Evolutionary conservation across 2,888 invertebrate species (phyloP), one percentile per base, ranked within the genome.

Genomic region (Gordius sp.): DNA sequence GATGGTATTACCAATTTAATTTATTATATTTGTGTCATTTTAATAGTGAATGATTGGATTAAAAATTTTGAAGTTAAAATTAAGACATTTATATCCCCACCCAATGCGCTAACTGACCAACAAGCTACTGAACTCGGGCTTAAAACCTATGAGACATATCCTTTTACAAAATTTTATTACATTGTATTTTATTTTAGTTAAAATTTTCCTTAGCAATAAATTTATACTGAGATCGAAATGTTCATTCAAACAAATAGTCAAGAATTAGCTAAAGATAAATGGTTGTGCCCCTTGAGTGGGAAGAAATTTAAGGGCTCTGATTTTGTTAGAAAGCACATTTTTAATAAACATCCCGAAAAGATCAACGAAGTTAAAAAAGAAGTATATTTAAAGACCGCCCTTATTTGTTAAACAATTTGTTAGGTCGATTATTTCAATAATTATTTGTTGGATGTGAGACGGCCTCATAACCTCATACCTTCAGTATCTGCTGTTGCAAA

Each of bases 271-370:
- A 89, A 89, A 67, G 97, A 93, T 68, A 97, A 97, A 65, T 97
- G 93, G 93, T 70, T 97, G 62, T 97, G 97, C 70, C 97, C 97
- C 0, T 72, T 97, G 4, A 91, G 89, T 58, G 93, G 93, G 1
- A 97, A 97, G 69, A 97, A 97, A 69, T 97, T 97, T 72, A 97
- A 93, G 68, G 79, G 93, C 0, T 91, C 93, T 0, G 93, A 97
- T 68, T 97, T 91, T 70, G 89, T 97, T 28, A 78, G 86, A 60
- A 99, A 97, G 68, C 97, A 97, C 68, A 87, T 97, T 61, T 82
- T 85, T 67, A 91, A 91, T 69, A 97, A 97, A 67, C 93, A 97
- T 66, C 79, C 71, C 0, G 93, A 97, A 66, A 93, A 91, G 72
- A 80, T 97, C 47, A 85, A 91, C 41, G 91, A 93, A 71, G 91